Base-by-base conservation (phyloP, 1,140 invertebrate species). In the Drosophila teissieri region DNA sequence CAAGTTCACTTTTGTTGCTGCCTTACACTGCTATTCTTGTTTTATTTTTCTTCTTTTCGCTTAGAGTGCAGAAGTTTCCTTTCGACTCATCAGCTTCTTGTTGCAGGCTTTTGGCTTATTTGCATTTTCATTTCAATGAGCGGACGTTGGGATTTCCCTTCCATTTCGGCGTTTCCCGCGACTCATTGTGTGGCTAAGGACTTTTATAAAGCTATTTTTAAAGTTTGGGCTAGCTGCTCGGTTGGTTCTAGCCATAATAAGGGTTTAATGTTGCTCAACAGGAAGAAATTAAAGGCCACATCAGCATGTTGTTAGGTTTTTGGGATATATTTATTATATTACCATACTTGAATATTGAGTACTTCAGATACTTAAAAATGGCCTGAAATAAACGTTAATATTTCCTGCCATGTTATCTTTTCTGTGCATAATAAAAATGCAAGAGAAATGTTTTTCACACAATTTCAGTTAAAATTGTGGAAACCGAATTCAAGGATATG, bases 91-190 rank as follows among this genome's bases (percentile, higher is more conserved):
- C 61, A 58, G 62, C 49, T 55, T 65, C 48, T 65, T 72, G 34
- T 15, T 52, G 64, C 61, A 67, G 37, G 22, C 57, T 44, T 45
- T 37, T 45, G 61, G 42, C 19, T 68, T 81, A 60, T 81, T 81
- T 81, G 54, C 65, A 72, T 81, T 81, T 65, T 63, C 77, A 79
- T 64, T 79, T 83, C 44, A 37, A 45, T 49, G 52, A 40, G 60
- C 56, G 31, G 24, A 45, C 39, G 22, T 27, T 19, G 44, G 24
- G 24, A 4, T 65, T 83, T 75, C 61, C 57, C 49, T 64, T 65
- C 17, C 24, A 19, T 60, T 72, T 60, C 19, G 52, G 37, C 36
- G 67, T 49, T 73, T 79, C 37, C 62, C 48, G 11, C 53, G 48
- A 82, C 73, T 82, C 80, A 79, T 84, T 80, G 57, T 64, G 39